phyloP scores from a whole-genome alignment of 2,797 vertebrate species.

The Gymnocypris eckloni region DNA sequence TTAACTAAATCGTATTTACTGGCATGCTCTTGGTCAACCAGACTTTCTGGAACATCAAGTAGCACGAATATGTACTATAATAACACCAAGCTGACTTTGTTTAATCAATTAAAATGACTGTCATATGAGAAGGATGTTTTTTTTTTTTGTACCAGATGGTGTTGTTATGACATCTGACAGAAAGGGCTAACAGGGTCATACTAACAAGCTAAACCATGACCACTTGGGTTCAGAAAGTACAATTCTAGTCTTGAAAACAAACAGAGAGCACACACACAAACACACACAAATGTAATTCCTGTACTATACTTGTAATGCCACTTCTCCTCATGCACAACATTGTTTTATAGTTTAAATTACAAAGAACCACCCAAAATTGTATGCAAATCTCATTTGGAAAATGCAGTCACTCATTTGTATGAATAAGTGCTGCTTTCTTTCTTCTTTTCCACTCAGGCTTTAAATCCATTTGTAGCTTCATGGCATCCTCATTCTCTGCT shows the following conservation, averaged over 20 bases:
- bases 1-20: no score
- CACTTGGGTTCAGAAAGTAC: conserved; percentile 14
- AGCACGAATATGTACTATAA: background rate
- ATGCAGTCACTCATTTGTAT: conserved; percentile 23
- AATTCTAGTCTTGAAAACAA: conserved; percentile 3
- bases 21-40: background rate
- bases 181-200: background rate
- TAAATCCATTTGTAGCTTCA: conserved; percentile 54
- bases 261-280: background rate
- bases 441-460: conserved; percentile 53
- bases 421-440: conserved; percentile 33
- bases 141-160: background rate
- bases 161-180: background rate
- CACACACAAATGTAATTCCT: background rate
- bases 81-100: background rate
- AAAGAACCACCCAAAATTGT: conserved; percentile 38
- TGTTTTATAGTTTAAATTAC: conserved; percentile 55
- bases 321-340: conserved; percentile 53
- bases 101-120: background rate
- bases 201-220: conserved; percentile 16
- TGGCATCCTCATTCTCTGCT: conserved; percentile 47
- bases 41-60: background rate
- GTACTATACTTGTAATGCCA: conserved; percentile 44
- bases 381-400: conserved; percentile 52
- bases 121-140: background rate